Percentiles rank a stretch among this genome's conserved stretches.
phyloP scores from a whole-genome alignment of 2,888 invertebrate genomes.

The Xestoiulus laeticollis region DNA sequence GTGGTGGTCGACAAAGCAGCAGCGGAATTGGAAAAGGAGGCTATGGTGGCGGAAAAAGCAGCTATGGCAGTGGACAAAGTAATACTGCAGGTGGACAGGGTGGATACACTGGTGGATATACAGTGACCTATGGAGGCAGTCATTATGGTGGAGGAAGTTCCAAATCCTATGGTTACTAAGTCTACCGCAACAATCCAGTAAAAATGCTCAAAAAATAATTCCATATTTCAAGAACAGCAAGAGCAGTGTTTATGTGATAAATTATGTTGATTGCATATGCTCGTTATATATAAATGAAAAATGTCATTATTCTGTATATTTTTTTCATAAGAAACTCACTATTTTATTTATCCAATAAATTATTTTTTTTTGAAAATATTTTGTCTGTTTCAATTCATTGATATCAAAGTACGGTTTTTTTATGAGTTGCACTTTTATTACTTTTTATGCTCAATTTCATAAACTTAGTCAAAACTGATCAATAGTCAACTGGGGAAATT shows the following conservation, averaged over 20 bases:
- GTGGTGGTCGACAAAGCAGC: neutral
- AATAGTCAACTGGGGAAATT: no score
- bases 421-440: no score
- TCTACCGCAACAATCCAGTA: neutral
- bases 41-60: neutral
- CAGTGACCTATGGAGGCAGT: constrained; percentile 9
- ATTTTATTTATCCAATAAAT: neutral
- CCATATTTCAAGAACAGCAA: neutral
- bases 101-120: neutral
- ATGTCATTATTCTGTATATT: neutral
- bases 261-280: neutral
- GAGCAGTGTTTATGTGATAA: neutral
- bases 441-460: no score
- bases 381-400: neutral
- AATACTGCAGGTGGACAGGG: neutral
- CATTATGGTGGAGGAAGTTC: neutral
- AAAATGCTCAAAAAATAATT: constrained; percentile 9
- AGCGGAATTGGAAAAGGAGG: neutral
- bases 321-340: neutral
- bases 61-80: neutral
- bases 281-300: neutral
- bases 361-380: neutral
- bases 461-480: no score
- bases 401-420: no score
- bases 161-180: neutral